Evolutionary conservation across 2,888 invertebrate genomes (phyloP).

Genomic region (Dione vanillae): DNA sequence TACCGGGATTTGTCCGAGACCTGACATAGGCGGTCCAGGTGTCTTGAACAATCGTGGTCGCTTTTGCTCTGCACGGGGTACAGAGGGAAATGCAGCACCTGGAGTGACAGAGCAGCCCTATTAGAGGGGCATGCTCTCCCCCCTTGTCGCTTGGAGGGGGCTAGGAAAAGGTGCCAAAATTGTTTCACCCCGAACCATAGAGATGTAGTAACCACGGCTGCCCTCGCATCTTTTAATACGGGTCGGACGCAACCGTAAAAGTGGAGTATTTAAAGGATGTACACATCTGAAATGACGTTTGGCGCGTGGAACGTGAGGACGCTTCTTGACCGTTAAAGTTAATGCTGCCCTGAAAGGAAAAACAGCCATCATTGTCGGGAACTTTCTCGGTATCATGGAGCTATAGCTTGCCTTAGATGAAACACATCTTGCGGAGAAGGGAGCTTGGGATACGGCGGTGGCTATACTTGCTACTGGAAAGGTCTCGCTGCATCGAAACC

Average conservation of each 20-base stretch:
- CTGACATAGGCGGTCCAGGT: too few species aligned
- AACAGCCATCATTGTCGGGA: background rate
- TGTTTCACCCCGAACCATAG: constrained; percentile 31
- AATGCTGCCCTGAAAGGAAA: too few species aligned
- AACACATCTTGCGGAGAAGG: background rate
- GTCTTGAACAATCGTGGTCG: constrained; percentile 22
- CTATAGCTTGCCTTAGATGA: background rate
- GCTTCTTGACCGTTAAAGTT: too few species aligned
- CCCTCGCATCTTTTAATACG: constrained; percentile 28
- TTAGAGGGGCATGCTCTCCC: too few species aligned
- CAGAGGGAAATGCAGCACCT: constrained; percentile 21
- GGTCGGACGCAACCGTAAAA: constrained; percentile 4
- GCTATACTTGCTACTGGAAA: background rate
- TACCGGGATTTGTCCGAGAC: constrained; percentile 24
- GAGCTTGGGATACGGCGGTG: background rate
- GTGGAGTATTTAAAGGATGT: background rate
- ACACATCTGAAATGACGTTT: constrained; percentile 25
- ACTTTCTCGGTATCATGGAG: background rate
- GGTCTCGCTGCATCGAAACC: too few species aligned
- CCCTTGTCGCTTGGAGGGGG: constrained; percentile 47
- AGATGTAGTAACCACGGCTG: constrained; percentile 39
- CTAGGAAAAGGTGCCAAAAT: constrained; percentile 49
- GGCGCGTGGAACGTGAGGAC: too few species aligned
- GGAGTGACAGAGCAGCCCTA: constrained; percentile 45
- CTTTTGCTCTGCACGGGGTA: constrained; percentile 23